Evolutionary conservation across 2,888 invertebrate genomes (phyloP).

Genomic region (Orthosia cruda): DNA sequence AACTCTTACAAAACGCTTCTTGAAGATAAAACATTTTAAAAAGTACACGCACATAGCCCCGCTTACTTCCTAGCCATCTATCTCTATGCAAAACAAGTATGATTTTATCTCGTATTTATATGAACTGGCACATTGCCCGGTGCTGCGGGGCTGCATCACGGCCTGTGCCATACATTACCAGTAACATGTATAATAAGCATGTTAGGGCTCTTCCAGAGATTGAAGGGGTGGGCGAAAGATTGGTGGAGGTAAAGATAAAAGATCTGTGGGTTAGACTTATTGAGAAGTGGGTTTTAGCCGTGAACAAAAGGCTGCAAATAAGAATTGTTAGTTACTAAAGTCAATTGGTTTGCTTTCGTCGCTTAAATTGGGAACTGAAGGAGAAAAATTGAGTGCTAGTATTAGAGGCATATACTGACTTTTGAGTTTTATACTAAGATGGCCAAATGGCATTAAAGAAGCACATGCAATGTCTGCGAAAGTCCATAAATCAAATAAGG

Average conservation of each 20-base stretch:
- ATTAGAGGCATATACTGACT: no score
- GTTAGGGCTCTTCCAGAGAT: constrained; percentile 46
- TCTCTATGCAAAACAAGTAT: constrained; percentile 71
- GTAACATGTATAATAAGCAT: constrained; percentile 59
- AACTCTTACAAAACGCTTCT: no score
- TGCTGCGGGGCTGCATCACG: constrained; percentile 53
- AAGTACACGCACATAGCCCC: not conserved
- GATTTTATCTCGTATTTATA: constrained; percentile 75
- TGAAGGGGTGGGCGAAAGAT: constrained; percentile 41
- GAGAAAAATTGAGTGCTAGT: no score
- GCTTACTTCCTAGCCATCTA: constrained; percentile 47
- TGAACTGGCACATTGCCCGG: constrained; percentile 74
- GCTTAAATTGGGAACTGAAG: no score
- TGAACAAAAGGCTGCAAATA: not conserved
- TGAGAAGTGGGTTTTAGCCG: not conserved
- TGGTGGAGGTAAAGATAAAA: not conserved
- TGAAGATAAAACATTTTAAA: no score
- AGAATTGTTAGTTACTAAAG: no score
- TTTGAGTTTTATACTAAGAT: no score
- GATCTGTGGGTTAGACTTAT: not conserved
- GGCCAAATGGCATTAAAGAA: no score
- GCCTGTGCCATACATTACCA: constrained; percentile 44
- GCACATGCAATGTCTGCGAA: no score
- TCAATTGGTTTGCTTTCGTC: no score
- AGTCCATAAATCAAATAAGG: no score